Base-by-base conservation (phyloP, 2,888 invertebrate species). In the Dione juno region DNA sequence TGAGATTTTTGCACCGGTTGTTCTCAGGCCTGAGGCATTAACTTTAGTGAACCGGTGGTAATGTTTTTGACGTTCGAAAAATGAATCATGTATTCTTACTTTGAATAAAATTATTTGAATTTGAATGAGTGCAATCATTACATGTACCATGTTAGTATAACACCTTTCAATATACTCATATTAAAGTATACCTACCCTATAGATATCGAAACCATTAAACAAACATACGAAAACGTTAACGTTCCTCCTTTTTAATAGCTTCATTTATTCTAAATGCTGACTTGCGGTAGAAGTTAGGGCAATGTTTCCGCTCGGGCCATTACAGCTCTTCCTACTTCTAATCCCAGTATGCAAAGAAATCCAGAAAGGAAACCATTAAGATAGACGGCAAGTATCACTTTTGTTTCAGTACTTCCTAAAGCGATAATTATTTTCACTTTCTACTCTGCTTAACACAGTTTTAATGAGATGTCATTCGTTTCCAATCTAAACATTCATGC, bases 391-490 rank as follows among this genome's bases (percentile, higher is more conserved):
- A 79, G 77, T 77, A 79, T 75, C 80, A 75, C 77, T 81, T 85
- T 81, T 80, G 79, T 81, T 80, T 82, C 83, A 83, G 83, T 82
- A 80, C 77, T 78, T 57, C 41, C 40, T 57, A 61, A 53, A 48
- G 45, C 59, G 35, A 43, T 68, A 68, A 71, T 66, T 68, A 45
- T 48, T 54, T 64, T 67, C 40, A 54, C 40, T 53, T 48, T 52
- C 1, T 11, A 61, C 43, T 11, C 45, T 63, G 21, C 19, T 41
- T 59, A 54, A 53, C 14, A 52, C 14, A 35, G 40, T 45, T 40
- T 61, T 66, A 63, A 67, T n/a, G 37, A 63, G 14, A 50, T 40
- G 16, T 52, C 28, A 28, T 43, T 54, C 8, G 50, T 43, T 58
- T 61, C 7, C 28, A 28, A 11, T 35, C 2, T 28, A 45, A 28